phyloP scores from a whole-genome alignment of 1,140 invertebrate species.

The Lepidurus packardi region DNA sequence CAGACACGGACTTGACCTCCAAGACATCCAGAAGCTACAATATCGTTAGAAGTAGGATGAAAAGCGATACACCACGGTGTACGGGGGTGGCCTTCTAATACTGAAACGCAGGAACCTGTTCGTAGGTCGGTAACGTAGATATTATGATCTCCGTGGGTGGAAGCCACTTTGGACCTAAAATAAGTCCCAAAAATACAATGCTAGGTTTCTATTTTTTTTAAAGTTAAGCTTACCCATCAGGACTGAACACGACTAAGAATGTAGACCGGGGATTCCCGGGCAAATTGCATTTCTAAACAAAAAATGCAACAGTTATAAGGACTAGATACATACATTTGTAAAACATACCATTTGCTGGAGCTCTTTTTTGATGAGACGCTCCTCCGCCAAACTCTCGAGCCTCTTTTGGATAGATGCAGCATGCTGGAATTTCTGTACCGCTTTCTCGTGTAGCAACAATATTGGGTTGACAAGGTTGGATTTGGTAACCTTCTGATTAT shows the following conservation, averaged over 20 bases:
- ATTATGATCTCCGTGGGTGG: slow-evolving; percentile 85
- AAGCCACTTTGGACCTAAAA: slow-evolving; percentile 71
- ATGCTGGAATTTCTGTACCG: background rate
- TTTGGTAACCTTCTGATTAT: background rate
- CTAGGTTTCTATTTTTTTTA: background rate
- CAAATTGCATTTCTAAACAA: slow-evolving; percentile 61
- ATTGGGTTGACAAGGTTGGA: background rate
- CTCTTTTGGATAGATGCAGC: slow-evolving; percentile 13
- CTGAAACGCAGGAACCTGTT: slow-evolving; percentile 71
- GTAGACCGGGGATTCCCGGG: slow-evolving; percentile 68
- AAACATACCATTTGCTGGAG: slow-evolving; percentile 31
- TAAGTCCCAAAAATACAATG: slow-evolving; percentile 32
- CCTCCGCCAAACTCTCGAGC: slow-evolving; percentile 29
- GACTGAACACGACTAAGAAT: slow-evolving; percentile 79
- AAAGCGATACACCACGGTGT: slow-evolving; percentile 88
- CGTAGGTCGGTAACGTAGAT: slow-evolving; percentile 79
- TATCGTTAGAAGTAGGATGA: slow-evolving; percentile 75
- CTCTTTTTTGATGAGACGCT: slow-evolving; percentile 30
- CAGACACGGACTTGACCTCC: slow-evolving; percentile 85
- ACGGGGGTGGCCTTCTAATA: slow-evolving; percentile 74
- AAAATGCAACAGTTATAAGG: slow-evolving; percentile 31
- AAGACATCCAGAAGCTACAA: slow-evolving; percentile 80
- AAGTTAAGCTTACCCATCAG: slow-evolving; percentile 60
- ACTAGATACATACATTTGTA: background rate
- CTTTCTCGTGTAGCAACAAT: background rate